Conservation (phyloP, 2,888 invertebrate species). For the Lasius platythorax region DNA sequence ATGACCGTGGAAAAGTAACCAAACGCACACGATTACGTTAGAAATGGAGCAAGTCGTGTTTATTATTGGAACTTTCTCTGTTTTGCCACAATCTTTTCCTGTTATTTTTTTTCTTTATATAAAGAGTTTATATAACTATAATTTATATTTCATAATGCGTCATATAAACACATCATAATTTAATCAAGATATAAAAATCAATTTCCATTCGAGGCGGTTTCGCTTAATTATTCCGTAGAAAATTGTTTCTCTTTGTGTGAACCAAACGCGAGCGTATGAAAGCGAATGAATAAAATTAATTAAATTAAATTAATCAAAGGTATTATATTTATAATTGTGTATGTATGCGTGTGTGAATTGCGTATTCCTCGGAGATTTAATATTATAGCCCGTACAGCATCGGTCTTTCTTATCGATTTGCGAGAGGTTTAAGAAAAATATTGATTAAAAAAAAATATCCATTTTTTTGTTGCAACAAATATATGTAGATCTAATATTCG, state of each 20-base stretch:
- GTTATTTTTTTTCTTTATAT: neutral
- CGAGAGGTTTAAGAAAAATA: neutral
- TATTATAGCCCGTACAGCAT: neutral
- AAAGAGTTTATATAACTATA: neutral
- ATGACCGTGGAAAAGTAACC: slow-evolving; percentile 47
- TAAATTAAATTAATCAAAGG: slow-evolving; percentile 5
- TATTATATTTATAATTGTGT: slow-evolving; percentile 4
- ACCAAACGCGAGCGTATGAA: neutral
- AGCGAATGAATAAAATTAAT: slow-evolving; percentile 13
- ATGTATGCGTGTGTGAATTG: neutral
- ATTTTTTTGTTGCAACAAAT: slow-evolving; percentile 9
- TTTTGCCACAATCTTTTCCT: neutral
- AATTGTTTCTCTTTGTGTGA: neutral
- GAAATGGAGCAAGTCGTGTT: slow-evolving; percentile 32
- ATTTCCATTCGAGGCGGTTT: neutral
- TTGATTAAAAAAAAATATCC: slow-evolving; percentile 24
- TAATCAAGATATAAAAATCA: neutral
- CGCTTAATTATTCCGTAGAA: neutral
- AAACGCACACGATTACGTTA: slow-evolving; percentile 25
- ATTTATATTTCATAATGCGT: slow-evolving; percentile 15
- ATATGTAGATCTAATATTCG: neutral
- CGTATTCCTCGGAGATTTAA: neutral
- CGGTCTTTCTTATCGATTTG: neutral
- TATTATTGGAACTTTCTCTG: neutral
- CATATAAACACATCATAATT: neutral